phyloP scores from a whole-genome alignment of 1,140 invertebrate genomes.

The Temnothorax curvispinosus region DNA sequence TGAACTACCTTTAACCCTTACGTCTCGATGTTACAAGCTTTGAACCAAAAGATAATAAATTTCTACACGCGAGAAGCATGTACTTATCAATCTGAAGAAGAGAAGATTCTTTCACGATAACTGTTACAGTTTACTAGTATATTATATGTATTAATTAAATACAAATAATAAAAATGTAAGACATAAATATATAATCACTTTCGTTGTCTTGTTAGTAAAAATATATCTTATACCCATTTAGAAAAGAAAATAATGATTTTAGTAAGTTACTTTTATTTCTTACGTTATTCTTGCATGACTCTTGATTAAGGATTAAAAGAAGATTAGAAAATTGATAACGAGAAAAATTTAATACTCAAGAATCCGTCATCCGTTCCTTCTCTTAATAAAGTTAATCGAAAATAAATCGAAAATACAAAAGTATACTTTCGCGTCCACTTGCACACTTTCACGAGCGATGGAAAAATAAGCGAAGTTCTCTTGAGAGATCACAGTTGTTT shows the following conservation, averaged over 20 bases:
- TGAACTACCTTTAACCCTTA: conserved; percentile 23
- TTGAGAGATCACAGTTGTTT: conserved; percentile 11
- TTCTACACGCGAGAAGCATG: conserved; percentile 1
- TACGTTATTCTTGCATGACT: neutral
- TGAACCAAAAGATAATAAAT: neutral
- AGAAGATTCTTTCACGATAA: neutral
- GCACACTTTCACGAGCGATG: conserved; percentile 27
- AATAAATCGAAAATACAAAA: conserved; percentile 24
- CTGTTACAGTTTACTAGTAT: neutral
- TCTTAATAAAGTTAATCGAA: conserved; percentile 36
- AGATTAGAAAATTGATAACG: neutral
- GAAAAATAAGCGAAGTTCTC: conserved; percentile 30
- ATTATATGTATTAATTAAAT: conserved; percentile 2
- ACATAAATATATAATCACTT: neutral
- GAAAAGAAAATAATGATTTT: neutral
- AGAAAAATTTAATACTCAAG: neutral
- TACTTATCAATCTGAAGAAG: neutral
- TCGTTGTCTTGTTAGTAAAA: neutral
- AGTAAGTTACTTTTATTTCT: neutral
- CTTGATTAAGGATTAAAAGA: neutral
- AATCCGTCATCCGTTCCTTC: neutral
- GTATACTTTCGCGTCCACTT: conserved; percentile 5
- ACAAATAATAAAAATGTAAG: neutral
- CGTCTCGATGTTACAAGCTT: neutral
- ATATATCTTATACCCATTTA: neutral